Conservation (phyloP, 2,113 vertebrate genomes). For the Excalfactoria chinensis region DNA sequence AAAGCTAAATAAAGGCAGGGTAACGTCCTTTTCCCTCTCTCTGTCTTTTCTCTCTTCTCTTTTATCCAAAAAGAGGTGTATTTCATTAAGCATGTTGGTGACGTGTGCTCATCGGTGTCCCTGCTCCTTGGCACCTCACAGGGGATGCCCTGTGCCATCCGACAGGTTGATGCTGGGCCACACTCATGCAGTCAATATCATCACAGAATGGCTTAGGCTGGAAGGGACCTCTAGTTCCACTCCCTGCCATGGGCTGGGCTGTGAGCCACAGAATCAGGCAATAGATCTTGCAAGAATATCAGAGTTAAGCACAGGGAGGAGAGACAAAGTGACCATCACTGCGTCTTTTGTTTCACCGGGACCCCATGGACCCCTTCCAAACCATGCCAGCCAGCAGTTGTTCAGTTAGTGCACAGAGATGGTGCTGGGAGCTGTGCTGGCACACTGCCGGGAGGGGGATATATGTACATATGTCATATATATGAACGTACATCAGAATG, state of each 20-base stretch:
- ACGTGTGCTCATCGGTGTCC: not conserved
- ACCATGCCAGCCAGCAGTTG: not conserved
- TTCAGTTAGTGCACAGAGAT: not conserved
- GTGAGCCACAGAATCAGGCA: too few relatives aligned
- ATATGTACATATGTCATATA: too few relatives aligned
- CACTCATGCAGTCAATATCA: too few relatives aligned
- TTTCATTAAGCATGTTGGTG: not conserved
- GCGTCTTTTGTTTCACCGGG: not conserved
- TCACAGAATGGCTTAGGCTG: too few relatives aligned
- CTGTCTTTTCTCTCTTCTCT: not conserved
- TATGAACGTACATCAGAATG: too few relatives aligned
- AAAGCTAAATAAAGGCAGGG: not conserved
- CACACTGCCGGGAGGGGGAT: not conserved
- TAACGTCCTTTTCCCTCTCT: not conserved
- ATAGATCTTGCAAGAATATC: not conserved
- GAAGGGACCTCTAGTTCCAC: too few relatives aligned
- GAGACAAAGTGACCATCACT: not conserved
- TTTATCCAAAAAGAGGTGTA: not conserved
- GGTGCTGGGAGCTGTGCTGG: rapidly evolving
- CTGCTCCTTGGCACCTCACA: not conserved
- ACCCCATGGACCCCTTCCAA: not conserved
- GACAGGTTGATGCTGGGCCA: not conserved
- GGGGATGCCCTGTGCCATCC: not conserved
- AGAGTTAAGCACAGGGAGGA: not conserved
- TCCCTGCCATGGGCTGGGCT: too few relatives aligned